A percentile compares a stretch with the other conserved stretches of the same genome.
Conservation (phyloP, 2,797 vertebrate species). For the Sebastes itinus region DNA sequence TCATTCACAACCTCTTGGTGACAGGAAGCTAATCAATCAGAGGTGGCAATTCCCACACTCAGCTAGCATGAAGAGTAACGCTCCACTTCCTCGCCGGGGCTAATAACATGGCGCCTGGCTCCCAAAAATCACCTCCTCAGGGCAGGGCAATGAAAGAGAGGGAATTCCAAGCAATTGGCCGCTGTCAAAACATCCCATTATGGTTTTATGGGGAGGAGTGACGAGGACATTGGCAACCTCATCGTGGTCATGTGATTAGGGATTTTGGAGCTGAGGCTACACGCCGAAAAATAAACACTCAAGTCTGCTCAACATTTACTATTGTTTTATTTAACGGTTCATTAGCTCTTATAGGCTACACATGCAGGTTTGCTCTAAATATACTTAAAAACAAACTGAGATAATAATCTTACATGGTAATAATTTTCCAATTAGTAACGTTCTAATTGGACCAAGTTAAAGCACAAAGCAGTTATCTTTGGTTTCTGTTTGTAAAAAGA, state of each 20-base stretch:
- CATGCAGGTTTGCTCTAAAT: neutral
- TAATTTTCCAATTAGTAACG: neutral
- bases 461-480: neutral
- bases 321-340: neutral
- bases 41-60: slow-evolving; percentile 73
- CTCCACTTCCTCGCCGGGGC: slow-evolving; percentile 31
- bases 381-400: neutral
- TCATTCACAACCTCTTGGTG: slow-evolving; percentile 73
- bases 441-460: neutral
- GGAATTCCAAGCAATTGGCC: slow-evolving; percentile 43
- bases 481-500: neutral
- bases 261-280: neutral
- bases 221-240: slow-evolving; percentile 2
- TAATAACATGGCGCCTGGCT: slow-evolving; percentile 32
- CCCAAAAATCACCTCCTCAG: slow-evolving; percentile 46
- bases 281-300: neutral
- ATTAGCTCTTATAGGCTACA: neutral
- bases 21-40: slow-evolving; percentile 78
- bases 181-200: slow-evolving; percentile 72
- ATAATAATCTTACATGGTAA: neutral
- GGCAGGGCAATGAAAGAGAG: slow-evolving; percentile 40
- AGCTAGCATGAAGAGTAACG: slow-evolving; percentile 50
- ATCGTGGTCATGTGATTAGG: neutral
- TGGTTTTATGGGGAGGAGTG: slow-evolving; percentile 57
- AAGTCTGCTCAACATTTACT: neutral